Evolutionary conservation across 2,888 invertebrate species (phyloP), one percentile per base, ranked within the genome.

Genomic region (Torymus auratus): DNA sequence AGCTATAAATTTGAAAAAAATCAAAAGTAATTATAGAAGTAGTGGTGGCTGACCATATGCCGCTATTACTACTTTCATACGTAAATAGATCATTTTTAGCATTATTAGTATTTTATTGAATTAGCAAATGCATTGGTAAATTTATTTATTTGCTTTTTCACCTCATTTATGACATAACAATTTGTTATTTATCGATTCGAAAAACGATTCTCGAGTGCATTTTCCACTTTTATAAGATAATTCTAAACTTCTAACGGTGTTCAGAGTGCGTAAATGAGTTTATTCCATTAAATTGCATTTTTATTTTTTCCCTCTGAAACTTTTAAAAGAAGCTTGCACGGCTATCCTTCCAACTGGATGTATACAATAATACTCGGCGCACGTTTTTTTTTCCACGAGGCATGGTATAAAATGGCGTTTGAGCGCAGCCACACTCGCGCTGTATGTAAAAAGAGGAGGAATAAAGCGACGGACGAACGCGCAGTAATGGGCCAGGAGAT

Each of bases 401-500:
- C 11, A 52, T 41, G 58, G 14, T 78, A 70, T 78, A 70, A 81
- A 81, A 81, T 76, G 70, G 73, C 81, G 72, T 81, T 77, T 67
- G 70, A 78, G 67, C 78, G n/a, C 61, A 13, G 68, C 13, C 28
- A 28, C 28, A 7, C 28, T 28, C 28, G 12, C 15, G 52, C 28
- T 20, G 50, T 53, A 20, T 55, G 73, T 13, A 55, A 64, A 62
- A 62, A 69, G 28, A 68, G 15, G 10, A 65, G 65, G 64, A 78
- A 69, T 58, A 73, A 69, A 73, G 71, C 56, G 67, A 58, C 61
- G 71, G 64, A 53, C 71, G 53, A 53, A 61, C 72, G 74, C 70
- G 65, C 78, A 58, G 81, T 75, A 82, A 78, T 76, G 79, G 80
- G 67, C 75, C 71, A 64, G 71, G 68, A 73, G 79, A 81, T 78